Base-by-base conservation (phyloP, 2,888 invertebrate genomes). In the Physocephala rufipes region DNA sequence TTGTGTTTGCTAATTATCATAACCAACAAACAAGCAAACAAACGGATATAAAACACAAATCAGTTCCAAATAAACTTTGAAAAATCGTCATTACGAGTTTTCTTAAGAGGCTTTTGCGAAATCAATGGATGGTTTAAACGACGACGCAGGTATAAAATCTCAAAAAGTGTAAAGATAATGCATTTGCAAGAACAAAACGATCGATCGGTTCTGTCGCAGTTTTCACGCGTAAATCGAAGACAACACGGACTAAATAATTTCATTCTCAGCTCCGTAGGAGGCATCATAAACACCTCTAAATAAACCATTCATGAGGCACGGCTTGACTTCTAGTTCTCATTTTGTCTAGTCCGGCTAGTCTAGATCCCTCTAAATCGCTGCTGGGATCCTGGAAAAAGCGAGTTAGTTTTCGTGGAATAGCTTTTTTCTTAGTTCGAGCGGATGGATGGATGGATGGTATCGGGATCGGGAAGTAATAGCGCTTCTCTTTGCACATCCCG, bases 271-370 rank as follows among this genome's bases (percentile, higher is more conserved):
- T 67, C 82, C 72, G 76, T 77, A 78, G 81, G 81, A 58, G 78
- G 79, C 77, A 73, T 81, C 82, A 80, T 81, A 81, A 81, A 82
- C 78, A 80, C 79, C 82, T 77, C 81, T 81, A 79, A 81, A 80
- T 78, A 79, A 75, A 74, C 74, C 80, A 79, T 82, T 82, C 81
- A 80, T 76, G 70, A 74, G 43, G 71, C 73, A 55, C 72, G 24
- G 70, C 67, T 70, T 73, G 74, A 73, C 64, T 66, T 67, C 66
- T 24, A 16, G 49, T n/a, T n/a, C n/a, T n/a, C n/a, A n/a, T 36
- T 36, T 36, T 36, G 5, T 9, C 55, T 61, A 61, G n/a, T n/a
- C n/a, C n/a, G n/a, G n/a, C n/a, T n/a, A n/a, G n/a, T n/a, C n/a
- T n/a, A n/a, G n/a, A n/a, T n/a, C n/a, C n/a, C n/a, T n/a, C n/a